These are phyloP conservation scores for Thaumetopoea pityocampa DNA, from an alignment of 1,140 invertebrate species.

Conservation along the genomic window DNA sequence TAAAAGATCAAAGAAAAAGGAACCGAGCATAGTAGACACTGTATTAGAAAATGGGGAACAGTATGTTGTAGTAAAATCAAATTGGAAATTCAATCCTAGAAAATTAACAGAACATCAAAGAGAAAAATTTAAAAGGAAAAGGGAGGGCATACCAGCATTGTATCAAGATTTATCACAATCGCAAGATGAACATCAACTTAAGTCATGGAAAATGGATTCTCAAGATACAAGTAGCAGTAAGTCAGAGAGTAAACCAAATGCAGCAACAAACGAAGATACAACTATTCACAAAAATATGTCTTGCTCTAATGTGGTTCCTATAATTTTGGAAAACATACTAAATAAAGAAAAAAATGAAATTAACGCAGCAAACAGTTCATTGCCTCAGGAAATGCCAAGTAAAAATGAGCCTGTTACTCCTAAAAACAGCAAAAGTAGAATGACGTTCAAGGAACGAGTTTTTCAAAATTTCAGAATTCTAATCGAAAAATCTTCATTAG, in stretches of 20 bases:
- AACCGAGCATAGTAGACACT: conserved; percentile 49
- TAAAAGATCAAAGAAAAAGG: conserved; percentile 47
- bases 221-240: conserved; percentile 50
- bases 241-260: conserved; percentile 32
- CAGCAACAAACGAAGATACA: conserved; percentile 28
- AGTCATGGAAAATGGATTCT: conserved; percentile 69
- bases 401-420: conserved; percentile 15
- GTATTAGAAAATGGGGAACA: conserved; percentile 76
- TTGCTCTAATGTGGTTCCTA: conserved; percentile 50
- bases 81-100: conserved; percentile 81
- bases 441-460: conserved; percentile 62
- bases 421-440: conserved; percentile 40
- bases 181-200: conserved; percentile 75
- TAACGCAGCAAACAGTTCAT: conserved; percentile 7
- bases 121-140: conserved; percentile 83
- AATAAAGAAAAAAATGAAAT: conserved; percentile 25
- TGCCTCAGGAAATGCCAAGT: conserved; percentile 18
- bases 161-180: conserved; percentile 88
- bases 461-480: conserved; percentile 56
- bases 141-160: conserved; percentile 86
- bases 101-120: conserved; percentile 90
- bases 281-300: conserved; percentile 44
- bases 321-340: conserved; percentile 54
- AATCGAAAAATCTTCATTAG: conserved; percentile 53
- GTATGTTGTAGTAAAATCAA: conserved; percentile 82